Evolutionary conservation across 2,888 invertebrate species (phyloP), one percentile per base, ranked within the genome.

Genomic region (Sesamia inferens): DNA sequence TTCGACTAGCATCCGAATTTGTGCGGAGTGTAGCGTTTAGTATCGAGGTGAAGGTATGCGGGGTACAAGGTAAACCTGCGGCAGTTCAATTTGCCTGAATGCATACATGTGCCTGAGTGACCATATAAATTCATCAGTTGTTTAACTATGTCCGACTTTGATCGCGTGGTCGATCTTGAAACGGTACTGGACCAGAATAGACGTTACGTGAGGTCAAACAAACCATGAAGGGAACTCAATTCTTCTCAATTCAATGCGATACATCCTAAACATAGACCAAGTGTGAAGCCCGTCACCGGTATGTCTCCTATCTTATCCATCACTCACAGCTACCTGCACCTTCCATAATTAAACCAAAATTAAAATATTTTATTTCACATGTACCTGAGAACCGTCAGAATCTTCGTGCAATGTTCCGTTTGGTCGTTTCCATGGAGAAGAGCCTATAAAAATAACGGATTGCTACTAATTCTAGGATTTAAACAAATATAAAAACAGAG

Each of bases 1-100:
- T 44, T 5, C 5, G 13, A 69, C 11, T 39, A 47, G 42, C 16
- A 68, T 76, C 5, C 39, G 7, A 44, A 76, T 57, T 22, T 42
- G n/a, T 10, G 7, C 39, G 16, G n/a, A 42, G n/a, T 44, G n/a
- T 7, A 51, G 22, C 14, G 10, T 54, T 39, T 5, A n/a, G 48
- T 10, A 42, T 31, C n/a, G 16, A 59, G 24, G 10, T n/a, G 10
- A 39, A 48, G 39, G 8, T 48, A 71, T 74, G 24, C 16, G n/a
- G 5, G 67, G 7, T 11, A 11, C 13, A n/a, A 54, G 22, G 22
- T 19, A 13, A 62, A 67, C 16, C n/a, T 22, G n/a, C 1, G 11
- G 11, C 22, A 16, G 7, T 61, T 0, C 13, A 61, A 57, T 66
- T 8, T 44, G 7, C 1, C 24, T 2, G 19, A 22, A 47, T 16